Percentiles rank a stretch among this genome's conserved stretches.
Evolutionary conservation across 1,140 invertebrate species (phyloP).

Genomic region (Wiebesia pumilae): DNA sequence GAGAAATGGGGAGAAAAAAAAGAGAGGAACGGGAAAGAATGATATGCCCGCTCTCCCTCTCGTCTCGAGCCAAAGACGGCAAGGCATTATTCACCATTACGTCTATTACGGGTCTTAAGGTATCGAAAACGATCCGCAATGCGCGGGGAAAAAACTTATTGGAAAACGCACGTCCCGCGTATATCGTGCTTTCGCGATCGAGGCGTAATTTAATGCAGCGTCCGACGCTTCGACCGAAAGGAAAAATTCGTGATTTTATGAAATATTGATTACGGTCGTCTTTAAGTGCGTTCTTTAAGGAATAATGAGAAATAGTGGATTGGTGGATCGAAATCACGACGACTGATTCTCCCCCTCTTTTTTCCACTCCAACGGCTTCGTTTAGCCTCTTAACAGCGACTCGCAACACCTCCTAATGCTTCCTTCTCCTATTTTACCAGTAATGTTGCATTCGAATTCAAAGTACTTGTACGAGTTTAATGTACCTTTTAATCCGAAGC

Average conservation of each 20-base stretch:
- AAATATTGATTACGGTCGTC: not conserved
- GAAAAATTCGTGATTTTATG: conserved; percentile 7
- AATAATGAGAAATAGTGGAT: not conserved
- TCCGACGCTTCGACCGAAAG: not conserved
- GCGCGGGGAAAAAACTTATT: conserved; percentile 40
- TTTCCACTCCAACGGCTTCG: not conserved
- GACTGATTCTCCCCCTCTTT: not conserved
- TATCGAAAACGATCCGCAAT: conserved; percentile 23
- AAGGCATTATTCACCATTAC: conserved; percentile 49
- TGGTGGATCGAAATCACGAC: not conserved
- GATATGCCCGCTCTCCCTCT: conserved; percentile 12
- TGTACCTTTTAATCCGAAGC: not conserved
- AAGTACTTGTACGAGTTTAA: not conserved
- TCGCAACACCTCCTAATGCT: too few relatives aligned
- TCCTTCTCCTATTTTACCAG: too few relatives aligned
- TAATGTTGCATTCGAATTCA: not conserved
- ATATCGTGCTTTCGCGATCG: not conserved
- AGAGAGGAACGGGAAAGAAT: conserved; percentile 27
- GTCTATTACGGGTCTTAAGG: conserved; percentile 37
- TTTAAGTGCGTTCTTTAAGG: not conserved
- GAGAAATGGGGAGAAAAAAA: conserved; percentile 26
- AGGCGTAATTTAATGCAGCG: not conserved
- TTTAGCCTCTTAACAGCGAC: not conserved
- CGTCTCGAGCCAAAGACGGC: not conserved
- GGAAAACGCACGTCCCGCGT: conserved; percentile 9